Evolutionary conservation across 2,113 vertebrate genomes (phyloP).

Genomic region (Scatophagus argus): DNA sequence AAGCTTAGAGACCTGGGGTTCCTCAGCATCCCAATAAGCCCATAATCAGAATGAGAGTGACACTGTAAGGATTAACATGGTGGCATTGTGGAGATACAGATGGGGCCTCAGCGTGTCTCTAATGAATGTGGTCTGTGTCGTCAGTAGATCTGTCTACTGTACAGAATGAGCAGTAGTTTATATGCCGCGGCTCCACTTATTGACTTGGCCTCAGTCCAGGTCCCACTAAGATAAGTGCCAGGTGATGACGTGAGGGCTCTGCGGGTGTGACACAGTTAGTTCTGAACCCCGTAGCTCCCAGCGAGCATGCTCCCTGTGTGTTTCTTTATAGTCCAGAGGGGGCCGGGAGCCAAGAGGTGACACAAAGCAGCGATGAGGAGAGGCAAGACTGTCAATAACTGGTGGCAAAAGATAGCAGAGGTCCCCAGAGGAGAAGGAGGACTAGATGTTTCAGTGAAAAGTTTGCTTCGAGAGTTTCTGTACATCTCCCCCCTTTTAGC

Average conservation of each 20-base stretch:
- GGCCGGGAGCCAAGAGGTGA: constrained; percentile 69
- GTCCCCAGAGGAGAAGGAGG: constrained; percentile 52
- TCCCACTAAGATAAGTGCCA: constrained; percentile 65
- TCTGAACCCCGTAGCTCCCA: constrained; percentile 64
- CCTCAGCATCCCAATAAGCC: constrained; percentile 54
- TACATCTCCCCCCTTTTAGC: constrained; percentile 60
- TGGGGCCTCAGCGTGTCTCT: constrained; percentile 56
- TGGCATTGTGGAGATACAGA: constrained; percentile 57
- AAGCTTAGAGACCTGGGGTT: constrained; percentile 48
- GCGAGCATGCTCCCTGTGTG: constrained; percentile 72
- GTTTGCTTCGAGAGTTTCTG: constrained; percentile 73
- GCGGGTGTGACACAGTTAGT: constrained; percentile 58
- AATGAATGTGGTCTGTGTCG: constrained; percentile 57
- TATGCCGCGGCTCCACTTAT: constrained; percentile 59
- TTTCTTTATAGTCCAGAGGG: constrained; percentile 71
- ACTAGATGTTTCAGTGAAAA: constrained; percentile 49
- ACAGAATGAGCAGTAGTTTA: constrained; percentile 45
- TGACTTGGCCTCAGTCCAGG: constrained; percentile 72
- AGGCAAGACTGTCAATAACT: constrained; percentile 33
- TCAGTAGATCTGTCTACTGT: constrained; percentile 46
- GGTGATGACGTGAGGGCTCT: constrained; percentile 68
- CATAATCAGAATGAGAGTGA: constrained; percentile 53
- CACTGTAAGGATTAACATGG: constrained; percentile 46
- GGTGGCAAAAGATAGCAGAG: constrained; percentile 52
- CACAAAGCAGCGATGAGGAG: constrained; percentile 49